These are phyloP conservation scores for rat (Rattus norvegicus) DNA, from an alignment of 2,113 vertebrate species.

Conservation along the genomic window DNA sequence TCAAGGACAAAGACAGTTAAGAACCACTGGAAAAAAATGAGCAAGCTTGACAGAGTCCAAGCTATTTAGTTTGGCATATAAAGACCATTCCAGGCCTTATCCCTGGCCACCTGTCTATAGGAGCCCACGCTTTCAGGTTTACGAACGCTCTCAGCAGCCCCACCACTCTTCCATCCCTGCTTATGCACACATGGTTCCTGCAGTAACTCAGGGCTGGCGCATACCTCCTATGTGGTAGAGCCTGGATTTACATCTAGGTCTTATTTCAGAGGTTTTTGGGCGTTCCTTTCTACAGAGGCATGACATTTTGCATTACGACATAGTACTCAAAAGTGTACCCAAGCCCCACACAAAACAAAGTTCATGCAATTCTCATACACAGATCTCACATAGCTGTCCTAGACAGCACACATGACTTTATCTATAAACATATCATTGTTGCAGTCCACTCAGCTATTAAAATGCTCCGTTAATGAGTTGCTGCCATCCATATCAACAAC, in stretches of 20 bases:
- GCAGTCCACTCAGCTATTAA: neutral
- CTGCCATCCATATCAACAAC: conserved; percentile 22
- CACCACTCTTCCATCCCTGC: neutral
- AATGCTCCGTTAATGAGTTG: conserved; percentile 18
- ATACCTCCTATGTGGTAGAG: neutral
- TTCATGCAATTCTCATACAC: neutral
- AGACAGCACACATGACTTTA: neutral
- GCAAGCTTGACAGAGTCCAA: conserved; percentile 30
- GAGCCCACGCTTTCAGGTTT: conserved; percentile 7
- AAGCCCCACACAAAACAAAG: neutral
- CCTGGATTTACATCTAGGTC: conserved; percentile 21
- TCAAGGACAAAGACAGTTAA: neutral
- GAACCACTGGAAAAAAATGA: conserved; percentile 16
- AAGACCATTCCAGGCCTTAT: neutral
- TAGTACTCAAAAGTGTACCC: neutral
- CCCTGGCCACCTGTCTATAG: conserved; percentile 2
- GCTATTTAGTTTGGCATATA: neutral
- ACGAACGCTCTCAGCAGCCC: neutral
- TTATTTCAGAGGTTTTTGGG: conserved; percentile 28
- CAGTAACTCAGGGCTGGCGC: neutral
- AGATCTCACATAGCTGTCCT: neutral
- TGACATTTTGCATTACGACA: conserved; percentile 5
- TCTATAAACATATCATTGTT: neutral
- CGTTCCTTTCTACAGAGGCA: conserved; percentile 14
- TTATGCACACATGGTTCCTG: neutral